Evolutionary conservation across 1,140 invertebrate species (phyloP), one percentile per base, ranked within the genome.

Genomic region (Drosophila pruinosa): DNA sequence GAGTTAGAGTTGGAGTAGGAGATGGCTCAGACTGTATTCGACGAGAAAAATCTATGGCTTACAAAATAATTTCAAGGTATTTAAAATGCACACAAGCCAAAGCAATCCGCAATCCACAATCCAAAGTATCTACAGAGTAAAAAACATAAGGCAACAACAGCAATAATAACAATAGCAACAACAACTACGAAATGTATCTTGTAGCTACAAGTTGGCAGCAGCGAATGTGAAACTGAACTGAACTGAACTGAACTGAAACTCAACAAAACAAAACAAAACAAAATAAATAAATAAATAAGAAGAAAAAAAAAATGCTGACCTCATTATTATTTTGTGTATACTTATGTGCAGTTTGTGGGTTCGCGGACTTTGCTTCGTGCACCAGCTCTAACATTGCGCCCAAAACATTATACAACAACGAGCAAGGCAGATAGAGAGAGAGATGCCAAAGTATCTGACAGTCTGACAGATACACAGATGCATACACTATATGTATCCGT

Each of bases 41-140:
- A 50, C 56, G 79, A 86, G 83, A 85, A 78, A 80, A 79, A 85
- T 85, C 74, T 83, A 75, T 76, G 68, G 75, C 65, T 80, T 54
- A 77, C 67, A 71, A 81, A 82, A 82, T 62, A 56, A 73, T 76
- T 86, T 86, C 81, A 86, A 86, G 82, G 78, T 88, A 86, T 88
- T 88, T 86, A 79, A 78, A 86, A 86, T 88, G 81, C 81, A 86
- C 53, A 65, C 72, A 80, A 62, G 73, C 61, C 54, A 67, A 70
- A 47, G n/a, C 73, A 58, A 50, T 67, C 43, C 50, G 78, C 78
- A 70, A 64, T 62, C 58, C 69, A 22, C 73, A 77, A 57, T 63
- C 58, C 74, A 53, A 53, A 74, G 70, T 73, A 74, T 36, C 64
- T 75, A 67, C 62, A 52, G 28, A 53, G n/a, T 19, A 36, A 45